These are phyloP conservation scores for Amblyteles armatorius DNA, from an alignment of 2,888 invertebrate genomes.

Conservation along the genomic window DNA sequence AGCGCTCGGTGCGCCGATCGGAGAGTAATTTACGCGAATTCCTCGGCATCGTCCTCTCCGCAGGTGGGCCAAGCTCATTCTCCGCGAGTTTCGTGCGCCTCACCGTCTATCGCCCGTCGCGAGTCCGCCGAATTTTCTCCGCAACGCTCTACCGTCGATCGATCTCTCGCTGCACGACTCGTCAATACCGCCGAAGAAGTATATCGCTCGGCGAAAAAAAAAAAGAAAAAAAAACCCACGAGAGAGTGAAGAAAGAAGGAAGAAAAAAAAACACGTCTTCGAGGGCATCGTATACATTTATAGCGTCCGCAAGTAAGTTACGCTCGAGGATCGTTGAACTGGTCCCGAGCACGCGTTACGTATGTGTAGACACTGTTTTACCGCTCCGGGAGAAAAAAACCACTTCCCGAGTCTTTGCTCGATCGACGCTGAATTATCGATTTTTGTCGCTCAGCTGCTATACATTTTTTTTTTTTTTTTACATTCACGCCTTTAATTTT, in stretches of 20 bases:
- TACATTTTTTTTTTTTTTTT: background rate
- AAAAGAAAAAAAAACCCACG: background rate
- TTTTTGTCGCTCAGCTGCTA: slow-evolving; percentile 7
- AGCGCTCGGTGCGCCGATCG: slow-evolving; percentile 77
- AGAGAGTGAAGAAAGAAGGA: slow-evolving; percentile 4
- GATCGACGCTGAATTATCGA: background rate
- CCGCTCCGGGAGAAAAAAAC: background rate
- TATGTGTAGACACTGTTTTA: background rate
- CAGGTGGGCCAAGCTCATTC: slow-evolving; percentile 33
- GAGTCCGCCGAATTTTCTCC: background rate
- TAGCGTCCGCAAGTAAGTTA: slow-evolving; percentile 60
- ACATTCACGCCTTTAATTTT: background rate
- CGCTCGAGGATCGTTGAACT: slow-evolving; percentile 56
- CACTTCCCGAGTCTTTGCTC: background rate
- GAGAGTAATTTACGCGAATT: slow-evolving; percentile 81
- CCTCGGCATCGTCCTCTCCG: slow-evolving; percentile 73
- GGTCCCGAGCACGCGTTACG: background rate
- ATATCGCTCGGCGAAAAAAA: slow-evolving; percentile 34
- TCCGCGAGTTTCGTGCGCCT: background rate
- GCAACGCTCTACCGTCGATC: slow-evolving; percentile 18
- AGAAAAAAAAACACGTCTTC: slow-evolving; percentile 28
- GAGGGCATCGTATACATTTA: slow-evolving; percentile 53
- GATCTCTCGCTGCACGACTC: slow-evolving; percentile 34
- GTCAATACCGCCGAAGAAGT: slow-evolving; percentile 24
- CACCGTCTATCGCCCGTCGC: background rate